phyloP scores from a whole-genome alignment of 2,797 vertebrate species.

The Sebastes flavidus region DNA sequence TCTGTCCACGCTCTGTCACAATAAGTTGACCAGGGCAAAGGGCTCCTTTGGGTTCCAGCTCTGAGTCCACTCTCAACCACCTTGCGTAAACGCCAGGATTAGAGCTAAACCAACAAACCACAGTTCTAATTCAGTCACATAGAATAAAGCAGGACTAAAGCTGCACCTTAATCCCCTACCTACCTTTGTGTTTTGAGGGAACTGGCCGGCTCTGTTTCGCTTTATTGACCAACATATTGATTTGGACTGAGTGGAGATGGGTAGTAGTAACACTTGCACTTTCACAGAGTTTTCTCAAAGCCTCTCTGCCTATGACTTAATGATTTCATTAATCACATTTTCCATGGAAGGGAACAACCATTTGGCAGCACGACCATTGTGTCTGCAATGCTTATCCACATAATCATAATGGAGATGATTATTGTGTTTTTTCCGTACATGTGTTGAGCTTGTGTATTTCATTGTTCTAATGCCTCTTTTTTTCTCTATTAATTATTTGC shows the following conservation, averaged over 20 bases:
- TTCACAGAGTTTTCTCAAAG: not conserved
- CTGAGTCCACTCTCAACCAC: conserved; percentile 58
- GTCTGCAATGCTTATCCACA: not conserved
- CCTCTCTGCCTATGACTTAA: not conserved
- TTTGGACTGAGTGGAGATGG: not conserved
- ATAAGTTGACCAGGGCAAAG: conserved; percentile 57
- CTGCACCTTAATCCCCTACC: conserved; percentile 24
- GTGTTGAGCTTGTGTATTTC: too few relatives aligned
- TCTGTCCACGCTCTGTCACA: not conserved
- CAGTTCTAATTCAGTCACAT: conserved; percentile 36
- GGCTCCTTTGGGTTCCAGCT: conserved; percentile 33
- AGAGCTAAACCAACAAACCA: conserved; percentile 40
- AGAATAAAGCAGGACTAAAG: conserved; percentile 37
- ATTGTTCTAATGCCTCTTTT: not conserved
- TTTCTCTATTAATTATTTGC: conserved; percentile 18
- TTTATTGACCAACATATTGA: not conserved
- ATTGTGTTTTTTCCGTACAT: too few relatives aligned
- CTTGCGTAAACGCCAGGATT: conserved; percentile 68
- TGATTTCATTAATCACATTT: not conserved
- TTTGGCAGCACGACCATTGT: not conserved
- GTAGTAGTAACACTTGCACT: not conserved
- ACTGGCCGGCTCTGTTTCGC: not conserved
- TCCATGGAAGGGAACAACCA: not conserved
- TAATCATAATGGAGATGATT: accelerated
- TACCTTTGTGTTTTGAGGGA: conserved; percentile 24